Evolutionary conservation across 2,113 vertebrate genomes (phyloP).

Genomic region (Acrocephalus kingi): DNA sequence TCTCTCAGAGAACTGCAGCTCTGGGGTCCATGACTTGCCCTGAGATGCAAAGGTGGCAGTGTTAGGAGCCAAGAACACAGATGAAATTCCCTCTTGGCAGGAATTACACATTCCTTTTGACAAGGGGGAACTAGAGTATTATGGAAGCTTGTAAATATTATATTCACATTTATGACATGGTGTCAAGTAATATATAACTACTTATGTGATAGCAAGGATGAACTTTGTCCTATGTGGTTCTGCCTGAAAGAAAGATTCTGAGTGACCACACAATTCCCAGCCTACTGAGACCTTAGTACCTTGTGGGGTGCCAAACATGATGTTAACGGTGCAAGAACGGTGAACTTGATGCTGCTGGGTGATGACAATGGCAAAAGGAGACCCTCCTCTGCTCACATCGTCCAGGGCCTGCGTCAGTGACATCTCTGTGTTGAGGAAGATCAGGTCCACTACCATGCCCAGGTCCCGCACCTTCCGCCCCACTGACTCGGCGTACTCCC

Average conservation of each 20-base stretch:
- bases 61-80: not conserved
- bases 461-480: slow-evolving; percentile 95
- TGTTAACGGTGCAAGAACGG: slow-evolving; percentile 97
- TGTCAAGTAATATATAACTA: not conserved
- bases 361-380: slow-evolving; percentile 97
- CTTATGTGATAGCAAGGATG: not conserved
- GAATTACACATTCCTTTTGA: not conserved
- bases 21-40: not conserved
- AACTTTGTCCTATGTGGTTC: not conserved
- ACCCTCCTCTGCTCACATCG: slow-evolving; percentile 92
- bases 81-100: not conserved
- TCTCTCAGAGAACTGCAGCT: not conserved
- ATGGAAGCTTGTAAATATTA: not conserved
- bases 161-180: not conserved
- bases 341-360: slow-evolving; percentile 98
- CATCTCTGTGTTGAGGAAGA: slow-evolving; percentile 98
- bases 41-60: not conserved
- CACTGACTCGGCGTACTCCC: slow-evolving; percentile 96
- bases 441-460: slow-evolving; percentile 98
- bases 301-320: slow-evolving; percentile 97
- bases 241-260: not conserved
- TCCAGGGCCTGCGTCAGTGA: slow-evolving; percentile 94
- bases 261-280: not conserved
- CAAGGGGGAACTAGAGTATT: not conserved
- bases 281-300: slow-evolving; percentile 73